phyloP scores from a whole-genome alignment of 2,888 invertebrate species.

The Linyphia triangularis region DNA sequence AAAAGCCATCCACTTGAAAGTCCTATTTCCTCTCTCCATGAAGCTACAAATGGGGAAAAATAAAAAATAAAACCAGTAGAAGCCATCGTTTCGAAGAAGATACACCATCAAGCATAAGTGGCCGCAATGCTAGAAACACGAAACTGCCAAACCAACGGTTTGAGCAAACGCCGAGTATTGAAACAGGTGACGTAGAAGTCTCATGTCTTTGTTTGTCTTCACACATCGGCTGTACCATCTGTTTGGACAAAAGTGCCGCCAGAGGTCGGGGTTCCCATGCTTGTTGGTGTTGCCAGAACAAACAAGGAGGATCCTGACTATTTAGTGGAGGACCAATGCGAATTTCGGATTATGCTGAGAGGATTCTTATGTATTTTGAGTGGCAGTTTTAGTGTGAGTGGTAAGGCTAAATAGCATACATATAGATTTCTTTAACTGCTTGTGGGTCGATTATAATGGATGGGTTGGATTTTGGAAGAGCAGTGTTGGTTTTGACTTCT shows the following conservation, averaged over 20 bases:
- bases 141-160: slow-evolving; percentile 29
- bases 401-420: slow-evolving; percentile 13
- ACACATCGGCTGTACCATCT: slow-evolving; percentile 66
- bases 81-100: slow-evolving; percentile 42
- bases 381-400: slow-evolving; percentile 63
- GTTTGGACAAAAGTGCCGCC: slow-evolving; percentile 35
- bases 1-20: slow-evolving; percentile 13
- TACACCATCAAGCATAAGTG: slow-evolving; percentile 55
- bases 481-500: not conserved
- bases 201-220: slow-evolving; percentile 65
- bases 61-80: slow-evolving; percentile 12
- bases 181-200: slow-evolving; percentile 69
- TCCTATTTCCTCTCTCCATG: not conserved
- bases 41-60: not conserved
- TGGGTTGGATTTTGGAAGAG: not conserved
- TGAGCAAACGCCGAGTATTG: slow-evolving; percentile 68
- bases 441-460: not conserved
- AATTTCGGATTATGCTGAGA: slow-evolving; percentile 67
- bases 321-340: slow-evolving; percentile 62
- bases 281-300: slow-evolving; percentile 56
- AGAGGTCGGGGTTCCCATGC: slow-evolving; percentile 18
- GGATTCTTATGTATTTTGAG: slow-evolving; percentile 71
- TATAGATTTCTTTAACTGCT: not conserved
- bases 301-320: slow-evolving; percentile 63
- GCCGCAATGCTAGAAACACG: slow-evolving; percentile 71